Evolutionary conservation across 2,888 invertebrate species (phyloP), one percentile per base, ranked within the genome.

Genomic region (Cheilosia soror): DNA sequence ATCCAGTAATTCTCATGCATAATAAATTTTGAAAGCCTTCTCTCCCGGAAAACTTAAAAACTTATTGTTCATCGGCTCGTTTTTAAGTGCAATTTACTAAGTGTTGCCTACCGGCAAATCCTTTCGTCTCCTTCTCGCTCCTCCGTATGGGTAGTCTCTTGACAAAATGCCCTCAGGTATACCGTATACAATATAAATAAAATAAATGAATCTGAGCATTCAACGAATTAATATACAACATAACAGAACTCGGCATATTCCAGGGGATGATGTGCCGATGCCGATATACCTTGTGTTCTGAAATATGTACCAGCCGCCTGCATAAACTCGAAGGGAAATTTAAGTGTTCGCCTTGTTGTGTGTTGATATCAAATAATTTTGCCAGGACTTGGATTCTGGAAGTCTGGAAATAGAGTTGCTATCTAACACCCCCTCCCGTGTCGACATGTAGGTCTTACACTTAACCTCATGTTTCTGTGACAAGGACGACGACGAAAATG

Each of bases 171-270:
- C 80, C 80, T 65, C 65, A 76, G 76, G 81, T 80, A 37, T 4
- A 77, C 27, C 72, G 81, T 80, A 37, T 4, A 77, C 27, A 49
- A 57, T 58, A 63, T 85, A 85, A 85, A 85, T 85, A 85, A 85
- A 85, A 81, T 85, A 85, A 77, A 81, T 81, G 81, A 85, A 85
- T 85, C 76, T 72, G 76, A 77, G 72, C 76, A 84, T 80, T 71
- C 80, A 77, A 81, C 66, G 76, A 85, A 85, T 85, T 77, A 79
- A 85, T 80, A 85, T 85, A 20, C 20, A 20, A 83, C 40, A 83
- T 31, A 55, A 68, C 37, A 60, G 42, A 63, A 20, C 20, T 20
- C 20, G 20, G 63, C 57, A 76, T 62, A 69, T 75, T 78, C 66
- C 40, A 78, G 78, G 60, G 9, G 33, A 33, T 11, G 65, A 63